These are phyloP conservation scores for Pandemis corylana DNA, from an alignment of 2,888 invertebrate species.

Conservation along the genomic window DNA sequence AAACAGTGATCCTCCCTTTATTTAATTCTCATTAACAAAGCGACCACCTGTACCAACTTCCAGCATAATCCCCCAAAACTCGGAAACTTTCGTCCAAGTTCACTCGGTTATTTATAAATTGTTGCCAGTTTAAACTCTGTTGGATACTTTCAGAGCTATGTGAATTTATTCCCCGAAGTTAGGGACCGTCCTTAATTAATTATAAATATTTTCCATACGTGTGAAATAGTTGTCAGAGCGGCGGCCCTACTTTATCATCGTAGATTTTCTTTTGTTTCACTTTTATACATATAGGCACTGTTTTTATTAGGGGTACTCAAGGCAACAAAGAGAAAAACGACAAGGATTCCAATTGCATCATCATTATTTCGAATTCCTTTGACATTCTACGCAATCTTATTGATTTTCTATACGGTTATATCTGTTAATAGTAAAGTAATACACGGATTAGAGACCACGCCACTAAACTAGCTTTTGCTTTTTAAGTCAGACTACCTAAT, in stretches of 20 bases:
- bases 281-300: neutral
- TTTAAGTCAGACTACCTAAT: too few species aligned
- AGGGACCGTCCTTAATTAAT: constrained; percentile 21
- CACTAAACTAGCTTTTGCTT: too few species aligned
- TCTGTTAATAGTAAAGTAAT: too few species aligned
- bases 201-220: constrained; percentile 22
- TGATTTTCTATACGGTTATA: too few species aligned
- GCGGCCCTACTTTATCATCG: neutral
- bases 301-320: neutral
- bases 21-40: constrained; percentile 28
- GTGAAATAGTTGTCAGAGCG: constrained; percentile 11
- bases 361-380: too few species aligned
- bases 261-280: neutral
- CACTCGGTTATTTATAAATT: constrained; percentile 50
- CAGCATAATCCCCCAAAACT: constrained; percentile 25
- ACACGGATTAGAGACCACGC: too few species aligned
- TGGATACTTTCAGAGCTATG: constrained; percentile 55
- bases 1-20: constrained; percentile 21
- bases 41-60: constrained; percentile 27
- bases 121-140: constrained; percentile 46
- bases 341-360: too few species aligned
- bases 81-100: constrained; percentile 38
- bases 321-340: too few species aligned
- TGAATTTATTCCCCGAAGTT: constrained; percentile 42
- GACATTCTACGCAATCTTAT: too few species aligned